Evolutionary conservation across 2,797 vertebrate genomes (phyloP).

Genomic region (Morus bassanus): DNA sequence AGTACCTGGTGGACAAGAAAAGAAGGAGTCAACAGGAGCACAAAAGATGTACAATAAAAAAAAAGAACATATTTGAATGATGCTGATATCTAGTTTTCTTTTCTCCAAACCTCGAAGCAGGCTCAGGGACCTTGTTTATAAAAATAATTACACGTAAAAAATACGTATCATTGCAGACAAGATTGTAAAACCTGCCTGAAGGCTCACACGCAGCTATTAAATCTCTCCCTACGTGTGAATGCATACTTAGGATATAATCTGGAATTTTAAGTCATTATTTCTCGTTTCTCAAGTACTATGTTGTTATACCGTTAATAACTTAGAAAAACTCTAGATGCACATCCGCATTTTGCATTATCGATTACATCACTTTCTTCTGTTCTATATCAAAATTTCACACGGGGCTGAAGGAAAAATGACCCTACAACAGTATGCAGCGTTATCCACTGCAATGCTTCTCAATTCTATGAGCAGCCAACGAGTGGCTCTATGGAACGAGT

Average conservation of each 20-base stretch:
- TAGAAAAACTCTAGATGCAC: background rate
- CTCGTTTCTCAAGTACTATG: background rate
- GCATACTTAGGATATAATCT: background rate
- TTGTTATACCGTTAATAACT: background rate
- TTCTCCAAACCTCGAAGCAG: background rate
- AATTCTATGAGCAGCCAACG: background rate
- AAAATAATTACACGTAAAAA: background rate
- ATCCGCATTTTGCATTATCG: background rate
- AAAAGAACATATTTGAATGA: background rate
- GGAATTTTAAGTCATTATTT: background rate
- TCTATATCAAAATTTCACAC: background rate
- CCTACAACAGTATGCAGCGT: fast-evolving
- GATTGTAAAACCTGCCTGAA: background rate
- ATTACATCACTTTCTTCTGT: background rate
- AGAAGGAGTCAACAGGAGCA: background rate
- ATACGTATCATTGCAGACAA: background rate
- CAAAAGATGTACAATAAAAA: background rate
- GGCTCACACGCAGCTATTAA: background rate
- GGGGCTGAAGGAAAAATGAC: background rate
- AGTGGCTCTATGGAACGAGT: background rate
- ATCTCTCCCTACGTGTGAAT: background rate
- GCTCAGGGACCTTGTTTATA: background rate
- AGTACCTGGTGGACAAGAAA: conserved; percentile 82
- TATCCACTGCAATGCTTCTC: background rate
- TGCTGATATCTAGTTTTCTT: background rate